These are phyloP conservation scores for Zalophus californianus DNA, from an alignment of 2,797 vertebrate genomes.

Conservation along the genomic window DNA sequence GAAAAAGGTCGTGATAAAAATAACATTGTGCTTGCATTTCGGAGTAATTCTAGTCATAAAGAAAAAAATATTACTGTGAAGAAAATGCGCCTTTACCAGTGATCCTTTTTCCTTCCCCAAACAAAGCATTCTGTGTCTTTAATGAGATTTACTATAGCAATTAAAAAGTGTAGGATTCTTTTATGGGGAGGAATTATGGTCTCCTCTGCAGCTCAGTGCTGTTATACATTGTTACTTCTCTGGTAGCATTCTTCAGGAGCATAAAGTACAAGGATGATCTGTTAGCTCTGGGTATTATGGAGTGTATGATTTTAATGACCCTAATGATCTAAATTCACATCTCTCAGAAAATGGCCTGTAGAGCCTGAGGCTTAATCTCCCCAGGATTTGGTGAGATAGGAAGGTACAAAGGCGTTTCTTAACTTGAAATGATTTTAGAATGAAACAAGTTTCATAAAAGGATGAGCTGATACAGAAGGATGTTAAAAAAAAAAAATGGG, in stretches of 20 bases:
- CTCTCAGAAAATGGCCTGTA: slow-evolving; percentile 56
- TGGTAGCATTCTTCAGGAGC: background rate
- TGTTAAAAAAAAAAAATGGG: slow-evolving; percentile 56
- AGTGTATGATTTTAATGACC: slow-evolving; percentile 67
- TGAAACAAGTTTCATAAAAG: slow-evolving; percentile 74
- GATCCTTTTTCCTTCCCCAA: slow-evolving; percentile 5
- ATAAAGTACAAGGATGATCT: slow-evolving; percentile 47
- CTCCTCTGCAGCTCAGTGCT: background rate
- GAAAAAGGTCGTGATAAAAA: slow-evolving; percentile 62
- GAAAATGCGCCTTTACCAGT: slow-evolving; percentile 8
- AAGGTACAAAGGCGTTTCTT: slow-evolving; percentile 65
- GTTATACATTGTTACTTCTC: slow-evolving; percentile 5
- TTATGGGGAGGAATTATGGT: slow-evolving; percentile 58
- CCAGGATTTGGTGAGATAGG: slow-evolving; percentile 61
- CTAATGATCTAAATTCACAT: slow-evolving; percentile 69
- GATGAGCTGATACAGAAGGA: slow-evolving; percentile 37
- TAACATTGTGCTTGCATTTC: slow-evolving; percentile 50
- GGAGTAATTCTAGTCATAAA: slow-evolving; percentile 45
- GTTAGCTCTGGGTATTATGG: background rate
- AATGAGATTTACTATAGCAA: slow-evolving; percentile 75
- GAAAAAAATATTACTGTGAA: background rate
- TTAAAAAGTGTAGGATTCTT: slow-evolving; percentile 64
- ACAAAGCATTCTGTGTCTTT: slow-evolving; percentile 62
- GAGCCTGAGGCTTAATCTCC: slow-evolving; percentile 55
- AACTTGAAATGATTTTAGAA: slow-evolving; percentile 74